These are phyloP conservation scores for Enoplosus armatus DNA, from an alignment of 2,797 vertebrate genomes.

Conservation along the genomic window DNA sequence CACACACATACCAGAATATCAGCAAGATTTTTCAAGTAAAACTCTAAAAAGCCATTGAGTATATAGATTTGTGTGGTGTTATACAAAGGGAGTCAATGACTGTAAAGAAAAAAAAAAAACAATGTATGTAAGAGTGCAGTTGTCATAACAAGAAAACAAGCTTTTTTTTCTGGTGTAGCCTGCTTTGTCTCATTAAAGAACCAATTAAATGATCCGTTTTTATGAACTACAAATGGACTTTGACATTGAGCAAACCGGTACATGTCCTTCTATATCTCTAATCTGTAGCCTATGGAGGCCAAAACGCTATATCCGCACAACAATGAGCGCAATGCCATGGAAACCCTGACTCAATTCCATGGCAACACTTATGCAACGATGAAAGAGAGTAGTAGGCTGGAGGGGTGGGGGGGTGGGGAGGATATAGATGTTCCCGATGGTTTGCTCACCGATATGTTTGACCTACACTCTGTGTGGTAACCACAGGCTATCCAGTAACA, in stretches of 20 bases:
- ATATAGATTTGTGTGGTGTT: constrained; percentile 88
- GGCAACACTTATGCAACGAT: constrained; percentile 64
- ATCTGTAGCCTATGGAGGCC: constrained; percentile 35
- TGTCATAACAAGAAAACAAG: constrained; percentile 82
- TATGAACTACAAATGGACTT: constrained; percentile 71
- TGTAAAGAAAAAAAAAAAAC: no score
- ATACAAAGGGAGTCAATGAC: constrained; percentile 85
- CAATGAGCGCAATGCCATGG: constrained; percentile 53
- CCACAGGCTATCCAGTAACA: constrained; percentile 70
- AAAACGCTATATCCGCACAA: constrained; percentile 59
- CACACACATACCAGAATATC: constrained; percentile 61
- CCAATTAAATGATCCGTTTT: constrained; percentile 79
- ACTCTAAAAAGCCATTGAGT: constrained; percentile 87
- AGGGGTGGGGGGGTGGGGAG: constrained; percentile 33
- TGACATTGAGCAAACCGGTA: constrained; percentile 21
- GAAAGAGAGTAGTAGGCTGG: constrained; percentile 37
- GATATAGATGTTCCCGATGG: constrained; percentile 73
- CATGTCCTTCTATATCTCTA: constrained; percentile 37
- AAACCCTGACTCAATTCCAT: constrained; percentile 68
- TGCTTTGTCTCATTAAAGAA: constrained; percentile 88
- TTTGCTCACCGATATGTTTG: constrained; percentile 82
- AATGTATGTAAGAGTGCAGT: constrained; percentile 89
- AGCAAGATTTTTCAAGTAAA: constrained; percentile 73
- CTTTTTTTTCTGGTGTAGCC: constrained; percentile 84
- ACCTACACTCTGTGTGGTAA: constrained; percentile 77